A percentile compares a stretch with the other conserved stretches of the same genome.
Conservation (phyloP, 2,888 invertebrate species). For the Ophion obscuratus region DNA sequence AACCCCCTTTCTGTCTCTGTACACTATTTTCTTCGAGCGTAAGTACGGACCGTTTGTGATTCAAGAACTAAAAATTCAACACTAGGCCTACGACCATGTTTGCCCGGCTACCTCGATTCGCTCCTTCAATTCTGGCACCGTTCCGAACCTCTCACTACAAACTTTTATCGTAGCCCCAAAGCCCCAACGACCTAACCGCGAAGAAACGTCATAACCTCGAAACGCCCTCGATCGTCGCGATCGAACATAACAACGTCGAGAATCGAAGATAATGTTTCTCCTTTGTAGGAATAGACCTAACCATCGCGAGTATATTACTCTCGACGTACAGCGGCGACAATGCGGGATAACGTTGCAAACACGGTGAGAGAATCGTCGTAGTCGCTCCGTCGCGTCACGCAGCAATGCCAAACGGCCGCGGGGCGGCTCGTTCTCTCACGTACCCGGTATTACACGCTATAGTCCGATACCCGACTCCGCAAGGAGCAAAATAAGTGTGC, state of each 20-base stretch:
- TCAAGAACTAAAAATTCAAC: too few species aligned
- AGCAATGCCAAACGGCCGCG: slow-evolving; percentile 51
- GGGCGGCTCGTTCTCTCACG: slow-evolving; percentile 61
- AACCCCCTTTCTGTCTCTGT: too few species aligned
- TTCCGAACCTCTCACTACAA: background rate
- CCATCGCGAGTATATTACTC: background rate
- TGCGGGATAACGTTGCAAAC: slow-evolving; percentile 23
- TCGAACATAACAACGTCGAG: background rate
- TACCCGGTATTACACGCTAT: slow-evolving; percentile 56
- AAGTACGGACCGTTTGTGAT: too few species aligned
- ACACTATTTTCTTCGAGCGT: too few species aligned
- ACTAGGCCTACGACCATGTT: too few species aligned
- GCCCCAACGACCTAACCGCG: background rate
- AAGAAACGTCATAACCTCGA: background rate
- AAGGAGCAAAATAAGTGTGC: slow-evolving; percentile 30
- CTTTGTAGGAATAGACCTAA: background rate
- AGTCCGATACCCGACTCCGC: slow-evolving; percentile 36
- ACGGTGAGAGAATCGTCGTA: slow-evolving; percentile 50
- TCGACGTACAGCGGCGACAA: background rate
- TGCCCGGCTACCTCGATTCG: background rate
- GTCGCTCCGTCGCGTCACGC: slow-evolving; percentile 57
- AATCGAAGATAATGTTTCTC: background rate
- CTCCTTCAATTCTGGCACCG: background rate
- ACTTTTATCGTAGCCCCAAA: background rate
- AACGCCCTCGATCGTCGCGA: background rate